Conservation (phyloP, 2,888 invertebrate species). For the Stenodema calcarata region DNA sequence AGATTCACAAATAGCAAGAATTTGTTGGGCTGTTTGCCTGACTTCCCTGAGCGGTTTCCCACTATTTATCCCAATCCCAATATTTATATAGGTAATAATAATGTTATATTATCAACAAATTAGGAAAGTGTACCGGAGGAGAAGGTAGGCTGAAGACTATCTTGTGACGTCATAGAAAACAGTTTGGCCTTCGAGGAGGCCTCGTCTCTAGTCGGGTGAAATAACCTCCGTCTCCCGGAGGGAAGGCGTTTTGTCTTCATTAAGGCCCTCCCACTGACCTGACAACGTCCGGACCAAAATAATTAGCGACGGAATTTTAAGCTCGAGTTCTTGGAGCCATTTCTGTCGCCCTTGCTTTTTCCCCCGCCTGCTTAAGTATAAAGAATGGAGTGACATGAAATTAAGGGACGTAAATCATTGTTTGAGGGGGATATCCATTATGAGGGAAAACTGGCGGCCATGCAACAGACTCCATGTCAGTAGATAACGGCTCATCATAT, state of each 20-base stretch:
- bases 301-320: conserved; percentile 30
- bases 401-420: background rate
- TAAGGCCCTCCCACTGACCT: background rate
- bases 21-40: no score
- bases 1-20: no score
- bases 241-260: conserved; percentile 23
- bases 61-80: no score
- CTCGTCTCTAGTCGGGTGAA: background rate
- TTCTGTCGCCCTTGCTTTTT: background rate
- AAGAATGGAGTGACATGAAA: background rate
- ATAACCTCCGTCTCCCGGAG: background rate
- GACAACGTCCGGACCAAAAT: conserved; percentile 1
- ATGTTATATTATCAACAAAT: no score
- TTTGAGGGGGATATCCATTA: background rate
- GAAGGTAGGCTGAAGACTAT: no score
- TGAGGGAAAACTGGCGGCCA: background rate
- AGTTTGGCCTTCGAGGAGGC: no score
- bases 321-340: background rate
- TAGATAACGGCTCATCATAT: no score
- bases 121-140: no score
- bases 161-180: no score
- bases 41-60: no score
- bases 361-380: background rate
- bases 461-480: no score
- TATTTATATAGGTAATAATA: no score